phyloP scores from a whole-genome alignment of 2,113 vertebrate species.

The Apus apus region DNA sequence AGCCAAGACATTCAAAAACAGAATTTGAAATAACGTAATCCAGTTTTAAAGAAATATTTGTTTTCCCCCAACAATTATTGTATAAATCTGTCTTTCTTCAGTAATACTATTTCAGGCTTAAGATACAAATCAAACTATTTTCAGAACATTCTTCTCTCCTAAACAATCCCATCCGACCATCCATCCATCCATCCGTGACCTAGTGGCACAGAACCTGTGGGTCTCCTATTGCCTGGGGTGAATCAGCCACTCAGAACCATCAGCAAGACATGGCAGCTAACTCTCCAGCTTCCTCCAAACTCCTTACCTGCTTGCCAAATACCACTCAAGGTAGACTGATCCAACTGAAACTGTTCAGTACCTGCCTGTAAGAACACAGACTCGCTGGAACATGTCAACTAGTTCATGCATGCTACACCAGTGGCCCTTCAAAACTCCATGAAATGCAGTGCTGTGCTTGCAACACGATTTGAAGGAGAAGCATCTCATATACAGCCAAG shows the following conservation, averaged over 20 bases:
- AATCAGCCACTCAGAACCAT: not conserved
- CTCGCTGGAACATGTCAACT: not conserved
- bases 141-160: not conserved
- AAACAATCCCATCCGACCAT: not conserved
- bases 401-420: not conserved
- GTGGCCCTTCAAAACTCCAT: not conserved
- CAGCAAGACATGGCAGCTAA: not conserved
- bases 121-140: not conserved
- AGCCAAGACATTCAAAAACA: not conserved
- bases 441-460: not conserved
- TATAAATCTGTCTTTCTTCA: not conserved
- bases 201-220: not conserved
- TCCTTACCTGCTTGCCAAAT: not conserved
- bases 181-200: not conserved
- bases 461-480: not conserved
- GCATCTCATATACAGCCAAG: not conserved
- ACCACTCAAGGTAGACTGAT: not conserved
- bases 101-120: not conserved
- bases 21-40: not conserved
- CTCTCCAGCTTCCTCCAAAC: not conserved
- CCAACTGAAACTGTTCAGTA: not conserved
- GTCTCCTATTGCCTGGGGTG: not conserved
- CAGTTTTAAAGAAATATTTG: not conserved
- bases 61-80: not conserved
- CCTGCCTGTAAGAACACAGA: not conserved